These are phyloP conservation scores for Musca domestica DNA, from an alignment of 1,140 invertebrate species.

Conservation along the genomic window DNA sequence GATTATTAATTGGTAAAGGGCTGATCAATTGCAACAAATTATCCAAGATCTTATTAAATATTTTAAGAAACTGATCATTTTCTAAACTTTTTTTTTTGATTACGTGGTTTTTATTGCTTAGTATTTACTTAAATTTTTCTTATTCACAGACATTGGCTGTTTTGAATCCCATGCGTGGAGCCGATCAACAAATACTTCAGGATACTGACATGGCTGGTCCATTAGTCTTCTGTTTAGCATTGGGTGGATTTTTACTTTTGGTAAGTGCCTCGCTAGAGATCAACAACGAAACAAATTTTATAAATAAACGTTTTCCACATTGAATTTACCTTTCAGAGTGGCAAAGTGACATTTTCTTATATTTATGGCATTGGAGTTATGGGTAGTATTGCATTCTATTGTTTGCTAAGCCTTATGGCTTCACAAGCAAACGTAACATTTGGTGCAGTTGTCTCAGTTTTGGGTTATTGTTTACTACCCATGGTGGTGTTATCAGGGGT, in stretches of 20 bases:
- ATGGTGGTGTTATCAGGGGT: constrained; percentile 76
- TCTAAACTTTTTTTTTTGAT: too few relatives aligned
- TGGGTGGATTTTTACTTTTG: constrained; percentile 65
- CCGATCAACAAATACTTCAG: constrained; percentile 63
- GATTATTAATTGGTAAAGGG: too few relatives aligned
- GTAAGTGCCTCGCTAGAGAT: constrained; percentile 41
- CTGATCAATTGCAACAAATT: too few relatives aligned
- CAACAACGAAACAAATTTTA: background rate
- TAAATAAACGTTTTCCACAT: background rate
- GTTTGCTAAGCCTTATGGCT: constrained; percentile 76
- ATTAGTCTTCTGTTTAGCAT: constrained; percentile 75
- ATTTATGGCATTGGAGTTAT: constrained; percentile 82
- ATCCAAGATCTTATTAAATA: too few relatives aligned
- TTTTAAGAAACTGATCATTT: too few relatives aligned
- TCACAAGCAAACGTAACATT: constrained; percentile 65
- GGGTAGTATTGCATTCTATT: constrained; percentile 78
- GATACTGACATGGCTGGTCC: constrained; percentile 82
- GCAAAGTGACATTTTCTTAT: constrained; percentile 71
- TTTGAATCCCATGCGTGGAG: constrained; percentile 69
- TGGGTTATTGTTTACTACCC: constrained; percentile 85
- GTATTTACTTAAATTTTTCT: background rate
- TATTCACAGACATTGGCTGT: constrained; percentile 67
- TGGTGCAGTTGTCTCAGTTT: constrained; percentile 73
- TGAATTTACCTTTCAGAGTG: constrained; percentile 45
- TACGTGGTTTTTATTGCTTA: too few relatives aligned